phyloP scores from a whole-genome alignment of 2,888 invertebrate species.

The Ferrisia virgata region DNA sequence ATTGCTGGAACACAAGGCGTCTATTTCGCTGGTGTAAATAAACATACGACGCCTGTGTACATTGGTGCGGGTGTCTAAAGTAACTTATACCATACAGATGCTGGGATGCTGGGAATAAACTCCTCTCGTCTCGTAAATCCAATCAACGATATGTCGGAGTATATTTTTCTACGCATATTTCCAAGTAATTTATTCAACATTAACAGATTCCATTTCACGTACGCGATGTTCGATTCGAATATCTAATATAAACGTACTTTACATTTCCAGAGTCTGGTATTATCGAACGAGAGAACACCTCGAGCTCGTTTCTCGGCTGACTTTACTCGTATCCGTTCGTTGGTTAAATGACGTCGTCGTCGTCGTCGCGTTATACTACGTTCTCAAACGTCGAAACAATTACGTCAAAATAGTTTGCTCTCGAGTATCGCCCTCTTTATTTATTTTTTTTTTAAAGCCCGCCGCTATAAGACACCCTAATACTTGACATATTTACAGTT shows the following conservation, averaged over 20 bases:
- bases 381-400: background rate
- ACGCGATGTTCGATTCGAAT: background rate
- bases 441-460: background rate
- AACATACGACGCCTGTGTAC: background rate
- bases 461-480: background rate
- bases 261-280: too few species aligned
- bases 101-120: background rate
- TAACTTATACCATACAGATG: background rate
- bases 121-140: background rate
- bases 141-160: background rate
- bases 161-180: background rate
- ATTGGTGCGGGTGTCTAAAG: background rate
- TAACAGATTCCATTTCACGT: background rate
- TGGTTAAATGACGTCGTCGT: background rate
- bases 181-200: background rate
- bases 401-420: background rate
- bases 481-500: background rate
- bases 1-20: too few species aligned
- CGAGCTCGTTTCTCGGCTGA: too few species aligned
- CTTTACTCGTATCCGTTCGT: too few species aligned
- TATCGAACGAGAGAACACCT: too few species aligned
- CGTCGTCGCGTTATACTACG: background rate
- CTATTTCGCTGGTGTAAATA: background rate
- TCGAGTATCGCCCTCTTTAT: background rate
- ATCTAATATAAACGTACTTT: too few species aligned